Base-by-base conservation (phyloP, 2,888 invertebrate genomes). In the Busseola fusca region DNA sequence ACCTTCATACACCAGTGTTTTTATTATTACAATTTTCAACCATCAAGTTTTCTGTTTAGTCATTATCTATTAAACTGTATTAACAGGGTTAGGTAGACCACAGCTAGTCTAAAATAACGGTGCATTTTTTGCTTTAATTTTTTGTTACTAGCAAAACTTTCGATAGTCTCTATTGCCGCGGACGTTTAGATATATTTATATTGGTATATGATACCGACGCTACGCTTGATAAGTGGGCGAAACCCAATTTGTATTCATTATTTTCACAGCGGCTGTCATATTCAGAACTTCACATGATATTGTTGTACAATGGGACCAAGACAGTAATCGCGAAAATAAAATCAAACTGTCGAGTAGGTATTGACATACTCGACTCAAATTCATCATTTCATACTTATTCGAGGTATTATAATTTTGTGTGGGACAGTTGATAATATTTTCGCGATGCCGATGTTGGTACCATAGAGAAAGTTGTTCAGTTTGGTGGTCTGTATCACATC, bases 211-310 rank as follows among this genome's bases (percentile, higher is more conserved):
- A n/a, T n/a, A 10, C 5, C 4, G 34, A 45, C 21, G 48, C 6
- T 27, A 21, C 30, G 27, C 52, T 27, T 45, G 25, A 40, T 30
- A 21, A 27, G 62, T 63, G 21, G 60, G 34, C 21, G 37, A 30
- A 60, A 54, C 12, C 16, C 30, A 60, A 64, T 56, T 72, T 48
- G 48, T 72, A 40, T 50, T 58, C 16, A 65, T 70, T 64, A 71
- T 76, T 58, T 65, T 52, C 45, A 30, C 30, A 57, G 50, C 62
- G 5, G 25, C 40, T 57, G 64, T 34, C 34, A 37, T 27, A 16
- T 45, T 56, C 5, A 71, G 72, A 62, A 56, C 21, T 62, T 25
- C 6, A 42, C n/a, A 45, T 5, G 18, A 48, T 40, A 72, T 25
- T 21, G 48, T 21, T 21, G 21, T 48, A 9, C 21, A 18, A 45